Percentiles rank a stretch among this genome's conserved stretches.
phyloP scores from a whole-genome alignment of 2,113 vertebrate genomes.

The Copsychus sechellarum region DNA sequence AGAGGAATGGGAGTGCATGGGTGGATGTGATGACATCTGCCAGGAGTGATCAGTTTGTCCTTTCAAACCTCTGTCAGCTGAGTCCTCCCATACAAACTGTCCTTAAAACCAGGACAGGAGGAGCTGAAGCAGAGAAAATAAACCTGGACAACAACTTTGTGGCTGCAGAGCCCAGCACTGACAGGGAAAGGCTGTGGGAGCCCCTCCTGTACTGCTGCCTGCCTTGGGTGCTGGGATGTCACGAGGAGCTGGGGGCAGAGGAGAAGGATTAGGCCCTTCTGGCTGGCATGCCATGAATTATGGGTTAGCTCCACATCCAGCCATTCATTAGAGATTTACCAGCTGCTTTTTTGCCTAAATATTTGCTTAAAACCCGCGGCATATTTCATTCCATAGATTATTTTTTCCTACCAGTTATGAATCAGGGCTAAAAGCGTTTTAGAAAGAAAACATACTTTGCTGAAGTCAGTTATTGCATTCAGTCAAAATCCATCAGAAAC shows the following conservation, averaged over 20 bases:
- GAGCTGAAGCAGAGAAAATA: background rate
- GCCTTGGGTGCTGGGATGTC: background rate
- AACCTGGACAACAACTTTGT: background rate
- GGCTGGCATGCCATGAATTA: constrained; percentile 2
- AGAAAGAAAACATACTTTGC: constrained; percentile 47
- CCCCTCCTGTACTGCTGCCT: background rate
- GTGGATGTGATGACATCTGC: background rate
- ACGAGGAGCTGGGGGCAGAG: background rate
- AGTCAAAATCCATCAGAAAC: background rate
- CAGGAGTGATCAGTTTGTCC: background rate
- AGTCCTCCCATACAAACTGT: fast-evolving
- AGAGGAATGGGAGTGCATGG: background rate
- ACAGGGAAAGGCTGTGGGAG: background rate
- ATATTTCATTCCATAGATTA: constrained; percentile 52
- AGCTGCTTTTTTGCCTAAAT: constrained; percentile 62
- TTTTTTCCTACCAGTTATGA: constrained; percentile 51
- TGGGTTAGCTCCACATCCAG: background rate
- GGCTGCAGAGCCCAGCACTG: background rate
- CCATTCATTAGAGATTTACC: constrained; percentile 51
- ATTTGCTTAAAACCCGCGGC: constrained; percentile 50
- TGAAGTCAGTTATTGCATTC: background rate
- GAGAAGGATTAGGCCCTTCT: constrained; percentile 1
- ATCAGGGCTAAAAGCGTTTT: constrained; percentile 30
- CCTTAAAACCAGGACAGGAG: background rate
- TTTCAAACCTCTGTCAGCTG: background rate